Evolutionary conservation across 2,113 vertebrate species (phyloP), one percentile per base, ranked within the genome.

Genomic region (Callorhinus ursinus): DNA sequence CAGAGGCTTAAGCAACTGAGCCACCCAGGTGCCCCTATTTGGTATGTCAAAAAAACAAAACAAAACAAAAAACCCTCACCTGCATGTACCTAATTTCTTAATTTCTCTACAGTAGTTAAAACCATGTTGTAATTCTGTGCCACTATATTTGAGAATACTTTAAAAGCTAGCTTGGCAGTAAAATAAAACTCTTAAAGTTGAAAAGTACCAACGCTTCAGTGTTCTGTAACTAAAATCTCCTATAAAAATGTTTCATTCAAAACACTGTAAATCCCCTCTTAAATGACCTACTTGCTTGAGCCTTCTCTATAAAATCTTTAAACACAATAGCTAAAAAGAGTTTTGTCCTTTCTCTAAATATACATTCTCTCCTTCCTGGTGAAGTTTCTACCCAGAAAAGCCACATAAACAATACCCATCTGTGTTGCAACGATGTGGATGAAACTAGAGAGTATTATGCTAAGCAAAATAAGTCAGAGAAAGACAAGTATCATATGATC

Each of bases 161-260:
- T 71, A 92, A 77, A 8, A 95, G n/a, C 59, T 65, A 77, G 21
- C 5, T 57, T 81, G 24, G 5, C n/a, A 87, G 26, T 71, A 93
- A 94, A 85, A 88, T 93, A 65, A 81, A 90, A 22, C 33, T 87
- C 13, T 77, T 82, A 39, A 51, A 57, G 14, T 77, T 91, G 12
- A 65, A 82, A 95, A 96, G 26, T 95, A 86, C 36, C 90, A 90
- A 51, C 2, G 53, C 7, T 92, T 4, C 61, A 92, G 36, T 87
- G 10, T 92, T 94, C 18, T 94, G 0, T 33, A 92, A 76, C 49
- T 85, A 91, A 59, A 72, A 79, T 51, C n/a, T 92, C 88, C 59
- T 91, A 65, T 90, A 49, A 95, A 80, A 88, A 42, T 12, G 33
- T 61, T 72, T 94, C 12, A 93, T 82, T 86, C 59, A 82, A 92